Base-by-base conservation (phyloP, 92 coral and sea anemone species). In the Paramuricea clavata region DNA sequence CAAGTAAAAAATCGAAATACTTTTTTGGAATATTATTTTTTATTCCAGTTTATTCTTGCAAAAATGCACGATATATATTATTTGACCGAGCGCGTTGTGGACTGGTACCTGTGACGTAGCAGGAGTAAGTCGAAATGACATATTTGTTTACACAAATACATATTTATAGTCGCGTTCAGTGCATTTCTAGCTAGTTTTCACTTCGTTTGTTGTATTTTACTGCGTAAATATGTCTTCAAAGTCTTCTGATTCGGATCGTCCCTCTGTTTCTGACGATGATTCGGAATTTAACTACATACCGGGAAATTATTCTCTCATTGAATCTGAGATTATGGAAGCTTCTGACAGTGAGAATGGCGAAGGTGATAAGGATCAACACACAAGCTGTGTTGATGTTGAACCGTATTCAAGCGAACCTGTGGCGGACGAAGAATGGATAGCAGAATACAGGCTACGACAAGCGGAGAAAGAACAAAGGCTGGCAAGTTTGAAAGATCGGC, bases 281-380 rank as follows among this genome's bases (percentile, higher is more conserved):
- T 81, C 86, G 21, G 86, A 81, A 81, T 81, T 34, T 30, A 64
- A 81, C 75, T 81, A 60, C 62, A 61, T 61, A 62, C 74, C 74
- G 31, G 76, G 83, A 0, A 78, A 12, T 15, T 78, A 62, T 64
- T 19, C 31, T 25, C 12, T 62, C 22, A 15, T 81, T 32, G 52
- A 60, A 36, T 62, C 30, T 10, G 78, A 62, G 42, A 60, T 42
- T 9, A 57, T 23, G 59, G 49, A 33, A 21, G 44, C 49, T 41
- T 43, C 52, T 61, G 86, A 81, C 36, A 64, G 60, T 35, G 74
- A 32, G 42, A 36, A 36, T 21, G 59, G 35, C 75, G 52, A 64
- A 35, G 32, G 56, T 42, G 75, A 33, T 21, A 0, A 27, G 34
- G 75, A 52, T 25, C 41, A 79, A 31, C 28, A 12, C 1, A 52